These are phyloP conservation scores for Henricia sp. DNA, from an alignment of 53 echinoderm and acorn worm genomes.

Conservation along the genomic window DNA sequence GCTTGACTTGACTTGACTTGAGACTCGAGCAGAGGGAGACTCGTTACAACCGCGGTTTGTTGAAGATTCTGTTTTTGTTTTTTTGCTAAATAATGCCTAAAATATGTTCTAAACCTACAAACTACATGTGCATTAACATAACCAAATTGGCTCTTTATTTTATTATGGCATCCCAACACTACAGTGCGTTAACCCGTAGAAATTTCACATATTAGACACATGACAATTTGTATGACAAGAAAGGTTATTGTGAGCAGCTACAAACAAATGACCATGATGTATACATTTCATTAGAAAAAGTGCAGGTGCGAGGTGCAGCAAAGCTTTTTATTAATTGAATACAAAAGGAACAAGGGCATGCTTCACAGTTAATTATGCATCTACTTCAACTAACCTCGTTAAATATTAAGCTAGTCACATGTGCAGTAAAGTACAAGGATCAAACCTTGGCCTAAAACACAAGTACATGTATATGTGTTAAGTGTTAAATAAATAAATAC, in stretches of 20 bases:
- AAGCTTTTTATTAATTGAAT: slow-evolving; percentile 46
- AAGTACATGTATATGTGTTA: too few relatives aligned
- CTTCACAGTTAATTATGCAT: slow-evolving; percentile 47
- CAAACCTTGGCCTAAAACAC: too few relatives aligned
- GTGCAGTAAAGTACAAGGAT: neutral
- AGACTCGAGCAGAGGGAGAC: too few relatives aligned
- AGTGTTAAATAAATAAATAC: too few relatives aligned
- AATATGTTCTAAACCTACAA: too few relatives aligned
- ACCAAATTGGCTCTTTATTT: too few relatives aligned
- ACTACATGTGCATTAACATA: too few relatives aligned
- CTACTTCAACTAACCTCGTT: slow-evolving; percentile 22
- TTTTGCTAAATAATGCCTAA: too few relatives aligned
- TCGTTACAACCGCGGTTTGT: too few relatives aligned
- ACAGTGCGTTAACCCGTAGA: neutral
- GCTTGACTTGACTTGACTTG: too few relatives aligned
- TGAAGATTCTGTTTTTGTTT: too few relatives aligned
- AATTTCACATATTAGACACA: neutral
- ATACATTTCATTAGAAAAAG: slow-evolving; percentile 16
- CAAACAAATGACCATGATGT: neutral
- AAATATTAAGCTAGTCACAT: slow-evolving; percentile 49
- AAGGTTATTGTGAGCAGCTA: neutral
- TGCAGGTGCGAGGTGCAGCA: slow-evolving; percentile 19
- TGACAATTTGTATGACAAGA: slow-evolving; percentile 6
- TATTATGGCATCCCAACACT: neutral
- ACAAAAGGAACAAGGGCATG: slow-evolving; percentile 10